Evolutionary conservation across 2,113 vertebrate species (phyloP), one percentile per base, ranked within the genome.

Genomic region (Pluvialis apricaria): DNA sequence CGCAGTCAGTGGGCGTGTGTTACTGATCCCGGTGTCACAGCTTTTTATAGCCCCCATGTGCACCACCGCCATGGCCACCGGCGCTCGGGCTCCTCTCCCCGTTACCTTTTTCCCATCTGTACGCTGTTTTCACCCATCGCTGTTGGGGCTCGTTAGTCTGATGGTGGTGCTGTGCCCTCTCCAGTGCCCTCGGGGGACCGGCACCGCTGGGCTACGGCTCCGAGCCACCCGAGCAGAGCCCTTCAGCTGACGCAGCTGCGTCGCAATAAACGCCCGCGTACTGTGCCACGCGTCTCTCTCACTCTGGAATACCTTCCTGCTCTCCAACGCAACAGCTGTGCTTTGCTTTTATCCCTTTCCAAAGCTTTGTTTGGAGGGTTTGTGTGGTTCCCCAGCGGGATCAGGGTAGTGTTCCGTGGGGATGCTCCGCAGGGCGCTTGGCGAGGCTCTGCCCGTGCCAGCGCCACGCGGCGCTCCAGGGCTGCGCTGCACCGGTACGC

Each of bases 31-130:
- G 4, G 36, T 45, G 34, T 6, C 40, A 1, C 60, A 6, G n/a
- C 3, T 26, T 17, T 44, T 44, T 6, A 4, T 1, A 6, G 60
- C 5, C 40, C 32, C 22, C 3, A 6, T 5, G 4, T 18, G 55
- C 2, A 15, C 57, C 38, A 2, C 58, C 49, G 8, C 75, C 10
- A 0, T 3, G n/a, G 57, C 57, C 18, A 0, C 57, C 29, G 32
- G 8, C 29, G 13, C 15, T 17, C 3, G 4, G 42, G 15, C 54
- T 44, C 12, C 26, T 20, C 36, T 55, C 51, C 29, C 88, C 1
- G 0, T 11, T 34, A 6, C 45, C 70, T 61, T 25, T 29, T 34
- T 15, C 54, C 21, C 2, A 1, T 5, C 19, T 14, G 17, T 10
- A 4, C 26, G 25, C 19, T 44, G 29, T 58, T n/a, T 24, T 14